Evolutionary conservation across 2,113 vertebrate genomes (phyloP).

Genomic region (Pomatorhinus ruficollis): DNA sequence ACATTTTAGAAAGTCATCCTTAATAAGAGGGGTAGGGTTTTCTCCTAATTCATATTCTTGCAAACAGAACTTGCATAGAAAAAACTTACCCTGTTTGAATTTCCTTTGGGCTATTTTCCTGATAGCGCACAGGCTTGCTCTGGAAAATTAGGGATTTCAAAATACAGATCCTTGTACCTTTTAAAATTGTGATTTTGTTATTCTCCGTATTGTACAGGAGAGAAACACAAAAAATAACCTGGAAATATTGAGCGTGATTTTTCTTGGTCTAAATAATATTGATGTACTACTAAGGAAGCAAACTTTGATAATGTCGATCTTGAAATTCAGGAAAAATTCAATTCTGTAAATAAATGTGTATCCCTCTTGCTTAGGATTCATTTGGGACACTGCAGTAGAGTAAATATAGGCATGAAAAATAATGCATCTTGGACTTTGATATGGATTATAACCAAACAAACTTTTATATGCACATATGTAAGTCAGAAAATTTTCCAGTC

Average conservation of each 20-base stretch:
- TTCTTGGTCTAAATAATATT: not conserved
- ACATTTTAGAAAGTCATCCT: not conserved
- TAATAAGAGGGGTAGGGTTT: not conserved
- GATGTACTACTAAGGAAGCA: not conserved
- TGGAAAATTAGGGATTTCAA: not conserved
- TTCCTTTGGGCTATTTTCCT: not conserved
- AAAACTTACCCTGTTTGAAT: not conserved
- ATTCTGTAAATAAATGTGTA: not conserved
- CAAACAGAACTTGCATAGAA: not conserved
- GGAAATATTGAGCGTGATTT: not conserved
- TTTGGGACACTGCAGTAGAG: not conserved
- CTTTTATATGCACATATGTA: not conserved
- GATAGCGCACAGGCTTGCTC: not conserved
- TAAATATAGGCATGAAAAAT: not conserved
- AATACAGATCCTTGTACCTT: not conserved
- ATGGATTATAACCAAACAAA: not conserved
- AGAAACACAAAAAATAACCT: not conserved
- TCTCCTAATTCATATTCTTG: not conserved
- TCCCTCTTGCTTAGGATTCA: not conserved
- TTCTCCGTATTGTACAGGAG: not conserved
- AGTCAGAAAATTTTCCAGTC: not conserved
- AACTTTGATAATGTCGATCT: not conserved
- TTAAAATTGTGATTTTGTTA: not conserved
- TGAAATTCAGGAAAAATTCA: not conserved
- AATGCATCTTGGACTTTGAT: not conserved